These are phyloP conservation scores for Corbicula japonica DNA, from an alignment of 2,888 invertebrate species.

Conservation along the genomic window DNA sequence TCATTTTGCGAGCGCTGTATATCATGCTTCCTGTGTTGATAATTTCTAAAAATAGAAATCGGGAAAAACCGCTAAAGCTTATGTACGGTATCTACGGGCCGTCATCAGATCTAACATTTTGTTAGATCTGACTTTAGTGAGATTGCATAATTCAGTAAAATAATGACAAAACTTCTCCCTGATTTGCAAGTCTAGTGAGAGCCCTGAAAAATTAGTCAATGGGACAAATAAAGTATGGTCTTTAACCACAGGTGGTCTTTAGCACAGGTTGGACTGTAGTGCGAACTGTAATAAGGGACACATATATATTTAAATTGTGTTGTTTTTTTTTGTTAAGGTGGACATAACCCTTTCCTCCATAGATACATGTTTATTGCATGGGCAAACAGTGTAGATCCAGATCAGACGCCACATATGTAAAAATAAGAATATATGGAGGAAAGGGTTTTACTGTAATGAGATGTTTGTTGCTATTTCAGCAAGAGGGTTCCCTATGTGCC, in stretches of 20 bases:
- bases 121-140: too few relatives aligned
- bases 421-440: background rate
- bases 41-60: too few relatives aligned
- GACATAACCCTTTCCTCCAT: background rate
- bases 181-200: too few relatives aligned
- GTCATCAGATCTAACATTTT: too few relatives aligned
- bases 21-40: too few relatives aligned
- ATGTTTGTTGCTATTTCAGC: slow-evolving; percentile 87
- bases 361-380: background rate
- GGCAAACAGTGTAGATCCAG: background rate
- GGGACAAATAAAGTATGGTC: too few relatives aligned
- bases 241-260: background rate
- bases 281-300: background rate
- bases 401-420: background rate
- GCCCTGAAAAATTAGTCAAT: too few relatives aligned
- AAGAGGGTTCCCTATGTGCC: slow-evolving; percentile 93
- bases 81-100: too few relatives aligned
- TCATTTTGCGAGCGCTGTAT: too few relatives aligned
- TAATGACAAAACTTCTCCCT: too few relatives aligned
- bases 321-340: background rate
- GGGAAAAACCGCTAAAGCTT: too few relatives aligned
- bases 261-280: background rate
- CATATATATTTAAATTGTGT: background rate
- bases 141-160: too few relatives aligned
- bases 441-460: background rate